Conservation (phyloP, 1,140 invertebrate genomes). For the Drosophila grimshawi region DNA sequence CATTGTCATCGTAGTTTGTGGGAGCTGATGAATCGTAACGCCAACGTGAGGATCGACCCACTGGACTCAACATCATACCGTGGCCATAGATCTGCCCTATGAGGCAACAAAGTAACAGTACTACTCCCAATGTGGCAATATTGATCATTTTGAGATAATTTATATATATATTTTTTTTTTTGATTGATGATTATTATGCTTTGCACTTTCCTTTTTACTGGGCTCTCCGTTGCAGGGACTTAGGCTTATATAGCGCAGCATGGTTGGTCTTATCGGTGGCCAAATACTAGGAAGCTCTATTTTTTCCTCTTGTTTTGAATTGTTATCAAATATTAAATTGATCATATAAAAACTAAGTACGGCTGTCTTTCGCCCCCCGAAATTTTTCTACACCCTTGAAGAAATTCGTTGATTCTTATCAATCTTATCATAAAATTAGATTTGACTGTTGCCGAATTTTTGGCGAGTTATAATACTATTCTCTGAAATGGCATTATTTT, state of each 20-base stretch:
- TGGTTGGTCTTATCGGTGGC: conserved; percentile 29
- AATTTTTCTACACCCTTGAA: too few species aligned
- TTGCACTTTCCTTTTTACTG: conserved; percentile 44
- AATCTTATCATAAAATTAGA: conserved; percentile 22
- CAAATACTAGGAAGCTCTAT: conserved; percentile 11
- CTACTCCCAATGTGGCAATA: conserved; percentile 12
- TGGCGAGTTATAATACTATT: conserved; percentile 50
- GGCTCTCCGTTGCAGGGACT: not conserved
- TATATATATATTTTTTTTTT: conserved; percentile 34
- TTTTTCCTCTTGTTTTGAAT: conserved; percentile 46
- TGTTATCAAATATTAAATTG: conserved; percentile 13
- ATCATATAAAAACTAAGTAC: not conserved
- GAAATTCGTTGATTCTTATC: conserved; percentile 43
- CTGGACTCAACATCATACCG: conserved; percentile 89
- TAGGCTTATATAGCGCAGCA: conserved; percentile 57
- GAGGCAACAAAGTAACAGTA: conserved; percentile 12
- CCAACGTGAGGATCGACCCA: conserved; percentile 88
- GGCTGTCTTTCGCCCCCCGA: too few species aligned
- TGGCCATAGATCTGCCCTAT: conserved; percentile 84
- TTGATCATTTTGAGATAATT: conserved; percentile 19
- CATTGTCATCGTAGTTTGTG: conserved; percentile 87
- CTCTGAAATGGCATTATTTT: conserved; percentile 9
- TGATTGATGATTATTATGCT: not conserved
- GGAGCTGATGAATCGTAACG: conserved; percentile 86
- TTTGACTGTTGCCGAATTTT: conserved; percentile 54